Evolutionary conservation across 2,113 vertebrate species (phyloP).

Genomic region (Glaucidium brasilianum): DNA sequence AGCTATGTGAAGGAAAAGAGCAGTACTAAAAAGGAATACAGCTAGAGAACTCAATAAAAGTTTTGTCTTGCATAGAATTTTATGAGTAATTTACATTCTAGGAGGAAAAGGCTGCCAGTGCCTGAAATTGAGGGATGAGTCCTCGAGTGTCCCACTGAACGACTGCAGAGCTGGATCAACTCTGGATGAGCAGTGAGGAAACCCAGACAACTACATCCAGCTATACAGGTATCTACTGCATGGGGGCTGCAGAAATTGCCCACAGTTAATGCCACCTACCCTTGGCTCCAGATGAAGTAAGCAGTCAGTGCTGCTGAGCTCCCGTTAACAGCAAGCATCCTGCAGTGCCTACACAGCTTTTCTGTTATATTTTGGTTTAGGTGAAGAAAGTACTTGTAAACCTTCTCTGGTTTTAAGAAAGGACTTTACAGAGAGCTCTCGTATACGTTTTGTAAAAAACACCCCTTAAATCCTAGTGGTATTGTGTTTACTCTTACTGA

Average conservation of each 20-base stretch:
- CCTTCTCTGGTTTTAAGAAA: neutral
- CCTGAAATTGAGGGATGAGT: neutral
- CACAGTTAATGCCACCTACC: neutral
- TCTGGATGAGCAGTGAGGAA: neutral
- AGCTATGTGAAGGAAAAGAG: neutral
- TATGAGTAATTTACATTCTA: neutral
- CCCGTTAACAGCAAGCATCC: fast-evolving
- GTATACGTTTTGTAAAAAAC: neutral
- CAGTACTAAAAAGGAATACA: neutral
- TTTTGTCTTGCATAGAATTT: neutral
- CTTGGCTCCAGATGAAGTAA: neutral
- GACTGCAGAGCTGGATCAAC: neutral
- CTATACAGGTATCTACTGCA: neutral
- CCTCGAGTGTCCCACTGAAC: neutral
- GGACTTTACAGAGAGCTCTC: neutral
- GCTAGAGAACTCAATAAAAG: neutral
- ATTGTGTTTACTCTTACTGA: neutral
- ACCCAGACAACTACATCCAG: neutral
- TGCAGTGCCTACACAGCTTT: neutral
- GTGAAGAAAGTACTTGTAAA: neutral
- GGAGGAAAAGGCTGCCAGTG: neutral
- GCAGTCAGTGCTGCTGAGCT: neutral
- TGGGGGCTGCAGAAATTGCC: neutral
- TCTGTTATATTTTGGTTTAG: neutral
- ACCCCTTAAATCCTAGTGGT: neutral